Evolutionary conservation across 2,113 vertebrate genomes (phyloP).

Genomic region (Gasterosteus aculeatus): DNA sequence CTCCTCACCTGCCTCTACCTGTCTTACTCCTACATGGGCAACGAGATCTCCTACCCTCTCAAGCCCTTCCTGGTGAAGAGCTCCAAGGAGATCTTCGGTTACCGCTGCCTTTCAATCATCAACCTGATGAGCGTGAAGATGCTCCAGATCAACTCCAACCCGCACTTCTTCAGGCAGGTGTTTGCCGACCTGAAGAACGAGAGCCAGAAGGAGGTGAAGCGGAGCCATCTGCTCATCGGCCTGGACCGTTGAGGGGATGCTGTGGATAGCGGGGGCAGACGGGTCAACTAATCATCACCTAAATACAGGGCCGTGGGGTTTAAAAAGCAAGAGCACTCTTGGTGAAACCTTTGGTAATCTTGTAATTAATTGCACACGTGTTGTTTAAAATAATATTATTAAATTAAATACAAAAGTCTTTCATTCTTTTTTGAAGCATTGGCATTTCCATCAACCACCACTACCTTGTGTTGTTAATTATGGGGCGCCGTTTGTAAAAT

Average conservation of each 20-base stretch:
- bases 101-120: conserved; percentile 97
- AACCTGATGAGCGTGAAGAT: conserved; percentile 97
- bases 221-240: conserved; percentile 91
- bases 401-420: neutral
- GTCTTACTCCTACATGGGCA: conserved; percentile 97
- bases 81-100: conserved; percentile 98
- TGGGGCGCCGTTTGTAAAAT: no score
- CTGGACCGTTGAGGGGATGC: conserved; percentile 92
- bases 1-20: conserved; percentile 95
- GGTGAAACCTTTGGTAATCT: neutral
- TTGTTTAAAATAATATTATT: neutral
- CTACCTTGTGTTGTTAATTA: neutral
- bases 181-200: conserved; percentile 98
- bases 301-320: conserved; percentile 3
- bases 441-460: neutral
- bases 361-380: neutral
- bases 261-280: conserved; percentile 9
- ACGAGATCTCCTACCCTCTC: conserved; percentile 95
- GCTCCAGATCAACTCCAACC: conserved; percentile 98
- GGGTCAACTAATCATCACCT: neutral
- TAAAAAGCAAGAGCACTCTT: neutral
- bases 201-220: conserved; percentile 92
- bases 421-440: neutral
- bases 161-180: conserved; percentile 98
- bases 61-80: conserved; percentile 95